Evolutionary conservation across 2,113 vertebrate species (phyloP).

Genomic region (Ranitomeya variabilis): DNA sequence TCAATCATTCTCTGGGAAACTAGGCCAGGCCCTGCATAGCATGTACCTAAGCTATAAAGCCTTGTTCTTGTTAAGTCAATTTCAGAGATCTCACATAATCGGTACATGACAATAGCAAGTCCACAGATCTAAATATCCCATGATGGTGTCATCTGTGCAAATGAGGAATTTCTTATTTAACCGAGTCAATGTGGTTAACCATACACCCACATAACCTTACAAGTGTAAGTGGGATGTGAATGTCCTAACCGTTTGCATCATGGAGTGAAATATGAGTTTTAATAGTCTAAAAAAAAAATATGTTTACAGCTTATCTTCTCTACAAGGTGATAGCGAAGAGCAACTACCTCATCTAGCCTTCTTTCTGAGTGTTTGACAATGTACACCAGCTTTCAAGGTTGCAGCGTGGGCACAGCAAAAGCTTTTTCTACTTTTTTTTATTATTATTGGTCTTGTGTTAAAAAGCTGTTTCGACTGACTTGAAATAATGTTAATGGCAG

Average conservation of each 20-base stretch:
- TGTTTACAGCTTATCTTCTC: neutral
- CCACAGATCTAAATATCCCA: neutral
- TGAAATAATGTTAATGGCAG: neutral
- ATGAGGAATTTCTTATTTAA: constrained; percentile 9
- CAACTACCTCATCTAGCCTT: neutral
- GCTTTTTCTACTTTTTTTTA: neutral
- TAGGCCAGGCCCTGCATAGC: neutral
- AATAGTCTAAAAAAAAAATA: constrained; percentile 8
- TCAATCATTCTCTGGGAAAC: neutral
- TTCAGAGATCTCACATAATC: neutral
- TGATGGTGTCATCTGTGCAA: neutral
- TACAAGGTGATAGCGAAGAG: neutral
- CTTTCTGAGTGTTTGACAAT: neutral
- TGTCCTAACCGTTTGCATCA: constrained; percentile 1
- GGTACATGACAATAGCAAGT: constrained; percentile 3
- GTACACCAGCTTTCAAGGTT: neutral
- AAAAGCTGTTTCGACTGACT: neutral
- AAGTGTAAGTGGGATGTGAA: constrained; percentile 16
- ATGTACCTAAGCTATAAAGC: neutral
- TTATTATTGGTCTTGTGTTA: neutral
- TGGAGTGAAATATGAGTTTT: neutral
- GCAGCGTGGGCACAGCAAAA: neutral
- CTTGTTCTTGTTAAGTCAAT: neutral
- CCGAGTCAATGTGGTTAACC: constrained; percentile 5
- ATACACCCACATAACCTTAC: constrained; percentile 6